Conservation (phyloP, 2,888 invertebrate species). For the Hypercompe scribonia region DNA sequence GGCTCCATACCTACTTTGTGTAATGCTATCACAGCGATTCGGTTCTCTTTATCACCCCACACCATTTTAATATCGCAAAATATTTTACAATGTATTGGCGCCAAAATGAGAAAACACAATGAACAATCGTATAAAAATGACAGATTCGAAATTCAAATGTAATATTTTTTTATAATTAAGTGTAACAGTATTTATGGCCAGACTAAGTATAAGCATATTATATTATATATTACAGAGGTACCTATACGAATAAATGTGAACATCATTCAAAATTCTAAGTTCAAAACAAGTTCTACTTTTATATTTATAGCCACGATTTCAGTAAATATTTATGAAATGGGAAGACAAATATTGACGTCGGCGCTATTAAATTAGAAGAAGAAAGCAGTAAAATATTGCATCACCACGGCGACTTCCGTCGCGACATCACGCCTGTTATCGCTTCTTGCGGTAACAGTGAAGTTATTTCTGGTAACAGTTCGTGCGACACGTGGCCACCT, state of each 20-base stretch:
- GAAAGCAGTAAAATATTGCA: conserved; percentile 52
- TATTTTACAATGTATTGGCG: too few relatives aligned
- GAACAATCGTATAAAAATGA: too few relatives aligned
- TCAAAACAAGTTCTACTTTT: background rate
- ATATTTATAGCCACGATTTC: conserved; percentile 8
- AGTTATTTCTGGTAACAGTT: conserved; percentile 25
- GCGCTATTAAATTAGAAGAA: conserved; percentile 34
- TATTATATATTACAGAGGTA: background rate
- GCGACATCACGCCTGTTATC: conserved; percentile 47
- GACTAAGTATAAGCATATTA: too few relatives aligned
- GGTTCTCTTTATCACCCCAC: too few relatives aligned
- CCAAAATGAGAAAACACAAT: too few relatives aligned
- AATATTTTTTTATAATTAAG: too few relatives aligned
- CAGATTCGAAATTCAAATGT: too few relatives aligned
- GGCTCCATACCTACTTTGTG: too few relatives aligned
- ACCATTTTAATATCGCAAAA: too few relatives aligned
- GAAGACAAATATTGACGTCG: conserved; percentile 36
- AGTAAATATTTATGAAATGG: conserved; percentile 31
- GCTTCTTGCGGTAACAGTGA: conserved; percentile 30
- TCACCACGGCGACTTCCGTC: conserved; percentile 51
- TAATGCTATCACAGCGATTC: too few relatives aligned
- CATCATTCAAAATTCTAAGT: background rate
- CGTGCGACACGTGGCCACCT: conserved; percentile 19
- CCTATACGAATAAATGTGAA: background rate
- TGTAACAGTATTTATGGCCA: too few relatives aligned